A percentile compares a stretch with the other conserved stretches of the same genome.
Evolutionary conservation across 2,888 invertebrate genomes (phyloP).

Genomic region (Noctua comes): DNA sequence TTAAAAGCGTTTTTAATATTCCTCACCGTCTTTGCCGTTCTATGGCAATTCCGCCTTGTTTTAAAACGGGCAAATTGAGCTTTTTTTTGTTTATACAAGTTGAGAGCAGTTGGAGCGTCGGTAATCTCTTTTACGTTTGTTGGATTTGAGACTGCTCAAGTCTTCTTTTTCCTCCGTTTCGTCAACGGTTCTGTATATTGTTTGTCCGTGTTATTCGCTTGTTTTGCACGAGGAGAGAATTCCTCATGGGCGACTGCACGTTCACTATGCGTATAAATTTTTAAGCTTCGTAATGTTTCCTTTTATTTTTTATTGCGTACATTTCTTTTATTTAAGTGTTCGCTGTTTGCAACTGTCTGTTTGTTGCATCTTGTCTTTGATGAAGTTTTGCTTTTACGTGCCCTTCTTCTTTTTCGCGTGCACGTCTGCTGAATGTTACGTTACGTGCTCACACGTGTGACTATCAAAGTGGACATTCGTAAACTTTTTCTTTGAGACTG

Average conservation of each 20-base stretch:
- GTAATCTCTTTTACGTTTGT: slow-evolving; percentile 90
- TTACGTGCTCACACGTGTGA: background rate
- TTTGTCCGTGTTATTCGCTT: slow-evolving; percentile 82
- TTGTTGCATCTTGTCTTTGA: slow-evolving; percentile 59
- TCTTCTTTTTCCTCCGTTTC: slow-evolving; percentile 86
- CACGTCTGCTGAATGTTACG: slow-evolving; percentile 8
- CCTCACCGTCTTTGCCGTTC: slow-evolving; percentile 84
- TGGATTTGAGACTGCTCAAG: slow-evolving; percentile 82
- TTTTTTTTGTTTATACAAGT: slow-evolving; percentile 89
- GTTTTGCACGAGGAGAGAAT: slow-evolving; percentile 73
- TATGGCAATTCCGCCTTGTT: slow-evolving; percentile 87
- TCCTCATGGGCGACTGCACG: slow-evolving; percentile 81
- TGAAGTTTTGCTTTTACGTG: slow-evolving; percentile 4
- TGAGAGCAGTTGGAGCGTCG: slow-evolving; percentile 87
- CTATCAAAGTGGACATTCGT: slow-evolving; percentile 1
- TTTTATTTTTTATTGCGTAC: slow-evolving; percentile 67
- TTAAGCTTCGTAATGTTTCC: slow-evolving; percentile 80
- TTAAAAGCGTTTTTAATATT: slow-evolving; percentile 89
- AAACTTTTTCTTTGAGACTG: background rate
- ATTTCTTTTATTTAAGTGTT: slow-evolving; percentile 75
- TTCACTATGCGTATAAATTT: slow-evolving; percentile 87
- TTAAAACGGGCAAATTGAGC: slow-evolving; percentile 86
- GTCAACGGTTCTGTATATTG: slow-evolving; percentile 83
- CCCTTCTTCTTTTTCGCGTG: slow-evolving; percentile 1
- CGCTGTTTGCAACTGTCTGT: slow-evolving; percentile 72